Base-by-base conservation (phyloP, 2,113 vertebrate genomes). In the Ciconia maguari region DNA sequence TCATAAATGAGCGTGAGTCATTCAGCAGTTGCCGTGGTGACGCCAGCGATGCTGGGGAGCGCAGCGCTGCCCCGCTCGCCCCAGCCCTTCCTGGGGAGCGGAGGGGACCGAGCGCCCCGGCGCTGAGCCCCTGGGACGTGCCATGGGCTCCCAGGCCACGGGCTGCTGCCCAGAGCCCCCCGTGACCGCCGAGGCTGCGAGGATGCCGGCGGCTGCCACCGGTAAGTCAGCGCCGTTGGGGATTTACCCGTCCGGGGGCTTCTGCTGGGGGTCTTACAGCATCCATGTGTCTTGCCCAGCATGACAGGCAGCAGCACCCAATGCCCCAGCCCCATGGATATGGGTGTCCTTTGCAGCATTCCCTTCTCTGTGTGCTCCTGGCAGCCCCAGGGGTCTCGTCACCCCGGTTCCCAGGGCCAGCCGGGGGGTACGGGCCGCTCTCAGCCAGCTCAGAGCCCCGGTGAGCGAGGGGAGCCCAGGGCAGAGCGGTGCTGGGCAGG, bases 11-110 rank as follows among this genome's bases (percentile, higher is more conserved):
- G 79, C 3, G 34, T 92, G 93, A 96, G 61, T 89, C 90, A 87
- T 38, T 25, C 71, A 6, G 79, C 80, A 11, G 95, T 97, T 97
- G 94, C 96, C 93, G 55, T 95, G 95, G 97, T 12, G 26, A 98
- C 72, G 30, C 11, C 72, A 0, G 95, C 12, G 93, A 96, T 97
- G 93, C 97, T 81, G 68, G 32, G 72, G 84, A 89, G 74, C 15
- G 7, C 76, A 1, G 91, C 34, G 14, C 90, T 75, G 87, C 72
- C 84, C 88, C 15, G 26, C 78, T 81, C 62, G 70, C 91, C 91
- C 55, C 87, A 9, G 69, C 74, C 52, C 62, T 93, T 62, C 69
- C 44, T 2, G 24, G 87, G 60, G 16, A 86, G 91, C 55, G 2
- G 42, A 42, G 78, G 65, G 85, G 4, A 58, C 90, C 5, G 7